These are phyloP conservation scores for Pleuronectes platessa DNA, from an alignment of 2,113 vertebrate species.

Conservation along the genomic window DNA sequence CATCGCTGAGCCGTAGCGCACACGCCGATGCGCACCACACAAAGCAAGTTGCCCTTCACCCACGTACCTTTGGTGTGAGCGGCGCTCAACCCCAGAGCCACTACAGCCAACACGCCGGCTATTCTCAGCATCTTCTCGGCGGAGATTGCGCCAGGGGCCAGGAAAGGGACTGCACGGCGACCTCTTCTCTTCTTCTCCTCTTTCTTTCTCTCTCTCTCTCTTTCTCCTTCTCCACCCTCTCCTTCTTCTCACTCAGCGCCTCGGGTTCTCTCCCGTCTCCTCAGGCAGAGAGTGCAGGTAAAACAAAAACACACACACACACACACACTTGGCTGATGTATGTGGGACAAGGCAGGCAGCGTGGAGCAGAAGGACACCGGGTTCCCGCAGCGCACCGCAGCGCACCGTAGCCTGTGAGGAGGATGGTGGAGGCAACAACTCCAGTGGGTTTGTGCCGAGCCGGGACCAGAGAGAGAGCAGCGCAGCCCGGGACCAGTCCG, in stretches of 20 bases:
- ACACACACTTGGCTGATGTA: conserved; percentile 52
- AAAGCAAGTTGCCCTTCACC: conserved; percentile 71
- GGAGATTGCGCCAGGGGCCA: conserved; percentile 29
- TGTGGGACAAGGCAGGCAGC: conserved; percentile 44
- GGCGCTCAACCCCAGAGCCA: conserved; percentile 79
- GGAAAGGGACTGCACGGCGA: conserved; percentile 42
- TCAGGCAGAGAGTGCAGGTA: conserved; percentile 22
- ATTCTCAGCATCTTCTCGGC: conserved; percentile 77
- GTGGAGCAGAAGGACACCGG: conserved; percentile 45
- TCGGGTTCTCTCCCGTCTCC: conserved; percentile 19
- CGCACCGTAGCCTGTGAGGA: conserved; percentile 27
- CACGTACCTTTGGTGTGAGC: conserved; percentile 78
- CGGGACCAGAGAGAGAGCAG: conserved; percentile 71
- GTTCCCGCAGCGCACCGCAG: conserved; percentile 38
- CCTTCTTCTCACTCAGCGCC: conserved; percentile 11
- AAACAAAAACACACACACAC: background rate
- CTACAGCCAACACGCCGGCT: conserved; percentile 67
- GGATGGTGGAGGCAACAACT: conserved; percentile 43
- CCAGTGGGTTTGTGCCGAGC: conserved; percentile 56
- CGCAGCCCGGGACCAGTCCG: conserved; percentile 72
- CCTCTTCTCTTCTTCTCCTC: conserved; percentile 40
- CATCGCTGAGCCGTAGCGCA: conserved; percentile 8
- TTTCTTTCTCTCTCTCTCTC: conserved; percentile 15
- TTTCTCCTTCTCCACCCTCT: background rate
- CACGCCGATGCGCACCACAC: conserved; percentile 34